Conservation (phyloP, 2,888 invertebrate species). For the Vannuccia rotundouncinata region DNA sequence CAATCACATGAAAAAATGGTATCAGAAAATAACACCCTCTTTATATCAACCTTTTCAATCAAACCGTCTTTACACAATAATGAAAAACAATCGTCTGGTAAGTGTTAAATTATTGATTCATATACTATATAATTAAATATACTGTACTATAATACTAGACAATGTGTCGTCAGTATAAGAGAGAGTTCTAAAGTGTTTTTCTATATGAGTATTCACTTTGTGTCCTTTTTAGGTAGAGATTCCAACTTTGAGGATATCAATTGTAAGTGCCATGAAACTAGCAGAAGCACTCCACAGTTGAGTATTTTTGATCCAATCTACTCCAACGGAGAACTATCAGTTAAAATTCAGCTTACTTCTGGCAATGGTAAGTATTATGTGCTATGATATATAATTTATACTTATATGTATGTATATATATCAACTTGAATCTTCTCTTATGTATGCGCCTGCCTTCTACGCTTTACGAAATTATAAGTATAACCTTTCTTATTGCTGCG, state of each 20-base stretch:
- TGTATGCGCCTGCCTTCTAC: too few relatives aligned
- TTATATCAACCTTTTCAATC: neutral
- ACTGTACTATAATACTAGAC: neutral
- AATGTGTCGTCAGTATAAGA: neutral
- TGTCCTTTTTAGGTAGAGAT: neutral
- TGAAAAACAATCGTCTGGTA: neutral
- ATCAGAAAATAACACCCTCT: neutral
- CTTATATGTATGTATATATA: neutral
- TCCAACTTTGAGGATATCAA: neutral
- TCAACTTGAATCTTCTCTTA: too few relatives aligned
- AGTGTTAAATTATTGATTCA: neutral
- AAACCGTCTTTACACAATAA: neutral
- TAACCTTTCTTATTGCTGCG: too few relatives aligned
- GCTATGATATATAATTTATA: neutral
- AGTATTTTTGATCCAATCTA: neutral
- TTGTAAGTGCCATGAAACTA: neutral
- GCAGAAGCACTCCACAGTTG: neutral
- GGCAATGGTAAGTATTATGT: constrained; percentile 1
- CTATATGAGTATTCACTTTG: too few relatives aligned
- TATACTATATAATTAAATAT: neutral
- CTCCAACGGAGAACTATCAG: neutral
- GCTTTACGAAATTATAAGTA: too few relatives aligned
- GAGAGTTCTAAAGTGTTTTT: neutral
- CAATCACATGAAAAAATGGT: neutral
- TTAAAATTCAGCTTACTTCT: neutral